Evolutionary conservation across 2,888 invertebrate species (phyloP).

Genomic region (Cyaniris semiargus): DNA sequence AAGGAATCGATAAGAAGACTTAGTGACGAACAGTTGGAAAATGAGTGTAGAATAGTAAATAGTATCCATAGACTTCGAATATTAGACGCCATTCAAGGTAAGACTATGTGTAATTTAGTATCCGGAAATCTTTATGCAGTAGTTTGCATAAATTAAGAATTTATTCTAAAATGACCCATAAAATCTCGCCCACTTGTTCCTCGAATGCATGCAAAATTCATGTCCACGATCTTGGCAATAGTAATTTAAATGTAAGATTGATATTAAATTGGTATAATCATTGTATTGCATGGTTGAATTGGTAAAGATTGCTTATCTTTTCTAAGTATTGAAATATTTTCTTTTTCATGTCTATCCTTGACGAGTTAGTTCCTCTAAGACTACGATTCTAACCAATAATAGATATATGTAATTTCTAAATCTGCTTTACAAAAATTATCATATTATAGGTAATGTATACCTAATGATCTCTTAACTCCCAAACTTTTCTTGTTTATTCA

Average conservation of each 20-base stretch:
- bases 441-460: slow-evolving; percentile 11
- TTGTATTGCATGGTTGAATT: not conserved
- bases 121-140: slow-evolving; percentile 15
- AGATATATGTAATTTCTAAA: not conserved
- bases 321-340: slow-evolving; percentile 8
- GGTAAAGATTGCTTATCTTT: not conserved
- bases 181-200: slow-evolving; percentile 6
- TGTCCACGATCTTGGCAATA: not conserved
- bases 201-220: slow-evolving; percentile 5
- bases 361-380: slow-evolving; percentile 5
- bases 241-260: not conserved
- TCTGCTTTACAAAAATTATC: not conserved
- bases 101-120: slow-evolving; percentile 33
- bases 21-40: slow-evolving; percentile 93
- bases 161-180: slow-evolving; percentile 16
- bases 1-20: slow-evolving; percentile 91
- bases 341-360: slow-evolving; percentile 27
- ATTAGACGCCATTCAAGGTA: slow-evolving; percentile 90
- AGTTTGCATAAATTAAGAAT: slow-evolving; percentile 5
- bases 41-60: slow-evolving; percentile 95
- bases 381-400: slow-evolving; percentile 1
- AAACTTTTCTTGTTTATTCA: not conserved
- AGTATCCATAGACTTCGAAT: slow-evolving; percentile 97
- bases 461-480: not conserved
- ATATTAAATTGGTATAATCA: not conserved